Conservation (phyloP, 2,113 vertebrate genomes). For the Ellobius talpinus region DNA sequence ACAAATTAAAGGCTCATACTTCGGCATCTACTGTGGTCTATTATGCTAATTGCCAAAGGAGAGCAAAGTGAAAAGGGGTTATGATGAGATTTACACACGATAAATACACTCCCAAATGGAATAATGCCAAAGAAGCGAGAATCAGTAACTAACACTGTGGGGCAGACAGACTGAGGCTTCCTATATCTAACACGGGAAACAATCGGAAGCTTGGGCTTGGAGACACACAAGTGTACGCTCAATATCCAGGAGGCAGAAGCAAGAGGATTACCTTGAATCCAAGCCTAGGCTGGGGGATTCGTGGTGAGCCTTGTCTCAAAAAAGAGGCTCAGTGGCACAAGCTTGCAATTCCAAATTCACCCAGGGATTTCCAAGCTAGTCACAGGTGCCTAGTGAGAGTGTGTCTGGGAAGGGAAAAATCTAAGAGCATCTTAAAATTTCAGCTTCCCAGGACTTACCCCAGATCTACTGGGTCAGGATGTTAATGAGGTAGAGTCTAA, state of each 20-base stretch:
- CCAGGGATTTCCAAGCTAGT: no score
- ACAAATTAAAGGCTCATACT: neutral
- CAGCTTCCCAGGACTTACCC: neutral
- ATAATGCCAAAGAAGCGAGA: neutral
- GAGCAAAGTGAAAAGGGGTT: neutral
- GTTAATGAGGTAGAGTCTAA: neutral
- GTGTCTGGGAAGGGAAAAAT: neutral
- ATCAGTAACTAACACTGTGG: neutral
- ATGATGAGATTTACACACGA: neutral
- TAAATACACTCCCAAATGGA: neutral
- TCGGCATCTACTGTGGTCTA: slow-evolving; percentile 15
- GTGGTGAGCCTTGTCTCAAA: neutral
- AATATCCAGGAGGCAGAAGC: neutral
- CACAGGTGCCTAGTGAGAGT: neutral
- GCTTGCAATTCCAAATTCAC: neutral
- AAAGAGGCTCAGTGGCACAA: neutral
- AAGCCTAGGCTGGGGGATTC: neutral
- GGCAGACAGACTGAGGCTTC: neutral
- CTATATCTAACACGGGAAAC: neutral
- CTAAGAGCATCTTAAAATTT: neutral
- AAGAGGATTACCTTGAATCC: neutral
- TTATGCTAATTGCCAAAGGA: neutral
- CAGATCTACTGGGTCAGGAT: neutral
- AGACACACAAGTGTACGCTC: neutral
- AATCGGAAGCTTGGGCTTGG: neutral